Evolutionary conservation across 1,140 invertebrate species (phyloP).

Genomic region (Asobara japonica): DNA sequence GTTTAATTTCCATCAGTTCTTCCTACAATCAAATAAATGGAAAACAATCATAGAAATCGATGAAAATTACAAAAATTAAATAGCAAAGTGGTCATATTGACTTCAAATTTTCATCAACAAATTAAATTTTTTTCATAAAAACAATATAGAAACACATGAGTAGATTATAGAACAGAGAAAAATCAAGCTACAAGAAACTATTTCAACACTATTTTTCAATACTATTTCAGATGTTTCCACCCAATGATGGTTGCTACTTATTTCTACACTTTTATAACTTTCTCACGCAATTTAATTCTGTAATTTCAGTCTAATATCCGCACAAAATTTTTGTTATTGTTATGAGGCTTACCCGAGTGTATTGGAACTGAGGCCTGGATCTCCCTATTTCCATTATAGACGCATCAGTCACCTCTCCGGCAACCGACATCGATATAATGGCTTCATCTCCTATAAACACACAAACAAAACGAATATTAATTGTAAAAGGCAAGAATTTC

Average conservation of each 20-base stretch:
- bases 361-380: constrained; percentile 62
- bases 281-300: neutral
- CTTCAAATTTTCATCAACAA: too few species aligned
- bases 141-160: too few species aligned
- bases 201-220: too few species aligned
- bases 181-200: too few species aligned
- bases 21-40: constrained; percentile 61
- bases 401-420: constrained; percentile 63
- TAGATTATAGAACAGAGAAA: too few species aligned
- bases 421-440: constrained; percentile 64
- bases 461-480: constrained; percentile 22
- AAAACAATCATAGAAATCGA: too few species aligned
- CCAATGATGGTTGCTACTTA: too few species aligned
- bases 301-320: neutral
- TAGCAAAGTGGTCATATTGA: too few species aligned
- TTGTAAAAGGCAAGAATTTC: too few species aligned
- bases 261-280: neutral
- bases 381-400: constrained; percentile 63
- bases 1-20: constrained; percentile 70
- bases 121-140: neutral
- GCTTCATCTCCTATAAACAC: constrained; percentile 60
- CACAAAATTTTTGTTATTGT: constrained; percentile 10
- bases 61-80: too few species aligned
- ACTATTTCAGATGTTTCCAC: too few species aligned
- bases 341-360: constrained; percentile 53